Percentiles rank a stretch among this genome's conserved stretches.
These are phyloP conservation scores for Lepilemur septentrionalis DNA, from an alignment of 2,797 vertebrate genomes.

Conservation along the genomic window DNA sequence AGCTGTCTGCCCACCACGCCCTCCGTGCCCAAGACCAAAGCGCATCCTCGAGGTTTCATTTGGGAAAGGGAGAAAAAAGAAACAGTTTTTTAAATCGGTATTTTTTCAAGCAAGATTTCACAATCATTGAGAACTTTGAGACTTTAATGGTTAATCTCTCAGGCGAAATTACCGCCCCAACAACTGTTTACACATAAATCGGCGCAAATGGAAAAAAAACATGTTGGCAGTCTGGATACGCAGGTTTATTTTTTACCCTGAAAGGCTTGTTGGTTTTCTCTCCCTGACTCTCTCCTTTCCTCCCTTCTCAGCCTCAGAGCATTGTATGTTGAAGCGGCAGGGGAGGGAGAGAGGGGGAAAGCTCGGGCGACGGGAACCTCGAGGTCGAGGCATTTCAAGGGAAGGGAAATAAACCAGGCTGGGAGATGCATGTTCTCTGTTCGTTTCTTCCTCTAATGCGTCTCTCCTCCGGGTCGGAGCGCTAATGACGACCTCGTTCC, in stretches of 20 bases:
- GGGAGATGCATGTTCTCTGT: neutral
- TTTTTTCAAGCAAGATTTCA: conserved; percentile 73
- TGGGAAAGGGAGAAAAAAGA: neutral
- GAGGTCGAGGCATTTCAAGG: neutral
- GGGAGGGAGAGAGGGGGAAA: neutral
- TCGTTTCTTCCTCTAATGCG: neutral
- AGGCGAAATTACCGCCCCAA: conserved; percentile 35
- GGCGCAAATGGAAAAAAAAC: neutral
- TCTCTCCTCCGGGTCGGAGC: conserved; percentile 26
- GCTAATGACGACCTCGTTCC: conserved; percentile 43
- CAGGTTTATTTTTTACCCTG: conserved; percentile 3
- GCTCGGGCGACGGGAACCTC: conserved; percentile 1
- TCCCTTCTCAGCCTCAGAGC: neutral
- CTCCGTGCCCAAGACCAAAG: conserved; percentile 13
- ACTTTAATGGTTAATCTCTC: conserved; percentile 31
- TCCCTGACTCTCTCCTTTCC: neutral
- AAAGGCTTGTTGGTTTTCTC: neutral
- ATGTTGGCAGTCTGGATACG: neutral
- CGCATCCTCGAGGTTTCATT: neutral
- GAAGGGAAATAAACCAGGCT: conserved; percentile 9
- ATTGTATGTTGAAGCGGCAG: conserved; percentile 44
- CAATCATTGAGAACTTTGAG: conserved; percentile 68
- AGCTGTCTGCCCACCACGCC: conserved; percentile 75
- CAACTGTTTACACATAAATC: conserved; percentile 44
- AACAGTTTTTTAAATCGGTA: neutral